Evolutionary conservation across 2,888 invertebrate genomes (phyloP).

Genomic region (Sphecodes monilicornis): DNA sequence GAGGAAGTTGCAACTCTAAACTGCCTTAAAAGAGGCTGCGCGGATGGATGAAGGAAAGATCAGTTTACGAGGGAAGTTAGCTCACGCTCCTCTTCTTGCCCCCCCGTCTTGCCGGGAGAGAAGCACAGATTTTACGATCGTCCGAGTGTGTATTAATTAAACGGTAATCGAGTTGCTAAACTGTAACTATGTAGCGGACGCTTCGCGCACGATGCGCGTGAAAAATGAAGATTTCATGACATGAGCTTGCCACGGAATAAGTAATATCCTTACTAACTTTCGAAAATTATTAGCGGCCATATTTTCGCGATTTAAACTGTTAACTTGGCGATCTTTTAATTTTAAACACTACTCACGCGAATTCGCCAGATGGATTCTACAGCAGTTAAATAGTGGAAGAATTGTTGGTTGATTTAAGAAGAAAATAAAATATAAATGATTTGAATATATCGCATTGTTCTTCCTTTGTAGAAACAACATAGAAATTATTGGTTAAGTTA

Average conservation of each 20-base stretch:
- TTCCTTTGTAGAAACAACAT: no score
- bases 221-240: slow-evolving; percentile 13
- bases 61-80: slow-evolving; percentile 36
- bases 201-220: neutral
- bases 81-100: neutral
- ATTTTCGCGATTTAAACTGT: neutral
- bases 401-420: neutral
- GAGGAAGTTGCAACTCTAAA: slow-evolving; percentile 24
- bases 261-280: neutral
- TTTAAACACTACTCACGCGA: neutral
- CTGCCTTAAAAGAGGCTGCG: slow-evolving; percentile 14
- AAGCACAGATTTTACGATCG: slow-evolving; percentile 39
- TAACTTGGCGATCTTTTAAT: neutral
- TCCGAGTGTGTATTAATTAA: slow-evolving; percentile 39
- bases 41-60: slow-evolving; percentile 17
- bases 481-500: no score
- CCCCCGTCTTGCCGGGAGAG: neutral
- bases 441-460: no score
- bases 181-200: neutral
- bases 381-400: neutral
- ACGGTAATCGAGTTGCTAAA: slow-evolving; percentile 37
- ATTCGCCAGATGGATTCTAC: neutral
- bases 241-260: neutral
- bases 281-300: neutral
- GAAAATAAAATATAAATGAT: neutral